Percentiles rank a stretch among this genome's conserved stretches.
These are phyloP conservation scores for Tuberolachnus salignus DNA, from an alignment of 2,888 invertebrate genomes.

Conservation along the genomic window DNA sequence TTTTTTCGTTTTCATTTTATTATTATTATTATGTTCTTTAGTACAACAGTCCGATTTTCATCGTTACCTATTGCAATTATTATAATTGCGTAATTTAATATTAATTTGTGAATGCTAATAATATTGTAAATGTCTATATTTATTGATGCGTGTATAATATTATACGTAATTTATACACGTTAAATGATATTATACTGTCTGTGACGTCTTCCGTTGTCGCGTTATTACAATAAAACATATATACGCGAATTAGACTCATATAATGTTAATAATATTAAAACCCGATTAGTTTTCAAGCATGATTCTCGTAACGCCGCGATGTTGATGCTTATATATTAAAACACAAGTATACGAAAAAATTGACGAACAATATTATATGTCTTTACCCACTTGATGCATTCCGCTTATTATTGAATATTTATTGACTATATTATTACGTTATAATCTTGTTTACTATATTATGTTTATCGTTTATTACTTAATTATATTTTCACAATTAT, in stretches of 20 bases:
- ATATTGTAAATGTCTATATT: neutral
- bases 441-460: conserved; percentile 24
- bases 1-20: neutral
- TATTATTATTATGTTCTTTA: neutral
- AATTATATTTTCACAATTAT: neutral
- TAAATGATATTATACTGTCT: neutral
- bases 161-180: neutral
- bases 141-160: neutral
- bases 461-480: too few relatives aligned
- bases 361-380: conserved; percentile 40
- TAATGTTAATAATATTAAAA: conserved; percentile 3
- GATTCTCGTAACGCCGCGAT: conserved; percentile 38
- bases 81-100: conserved; percentile 6
- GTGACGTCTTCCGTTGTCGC: conserved; percentile 6
- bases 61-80: neutral
- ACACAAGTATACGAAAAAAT: conserved; percentile 28
- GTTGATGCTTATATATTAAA: conserved; percentile 21
- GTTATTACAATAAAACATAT: conserved; percentile 10
- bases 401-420: conserved; percentile 22
- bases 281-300: conserved; percentile 44
- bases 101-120: conserved; percentile 28
- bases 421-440: conserved; percentile 30
- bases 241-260: conserved; percentile 20
- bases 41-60: neutral
- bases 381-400: conserved; percentile 53